phyloP scores from a whole-genome alignment of 2,113 vertebrate species.

The Salvelinus sp. region DNA sequence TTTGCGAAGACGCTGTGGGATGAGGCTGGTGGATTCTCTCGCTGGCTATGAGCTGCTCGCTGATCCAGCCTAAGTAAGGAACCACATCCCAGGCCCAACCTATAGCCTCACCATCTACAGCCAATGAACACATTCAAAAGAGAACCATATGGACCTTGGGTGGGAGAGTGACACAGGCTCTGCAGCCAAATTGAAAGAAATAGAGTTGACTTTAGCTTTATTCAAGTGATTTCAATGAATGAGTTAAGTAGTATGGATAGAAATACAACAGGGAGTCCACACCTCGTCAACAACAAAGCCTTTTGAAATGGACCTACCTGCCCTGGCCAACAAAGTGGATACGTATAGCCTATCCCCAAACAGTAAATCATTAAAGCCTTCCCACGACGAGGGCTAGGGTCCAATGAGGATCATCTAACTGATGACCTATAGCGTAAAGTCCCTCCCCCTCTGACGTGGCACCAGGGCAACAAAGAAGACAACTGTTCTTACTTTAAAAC shows the following conservation, averaged over 20 bases:
- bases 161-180: slow-evolving; percentile 77
- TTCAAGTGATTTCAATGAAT: neutral
- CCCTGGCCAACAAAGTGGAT: slow-evolving; percentile 10
- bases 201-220: neutral
- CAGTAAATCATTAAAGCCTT: neutral
- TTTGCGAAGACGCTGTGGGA: slow-evolving; percentile 34
- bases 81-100: slow-evolving; percentile 67
- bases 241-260: too few relatives aligned
- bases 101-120: slow-evolving; percentile 77
- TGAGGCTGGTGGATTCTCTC: slow-evolving; percentile 49
- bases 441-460: slow-evolving; percentile 32
- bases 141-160: slow-evolving; percentile 84
- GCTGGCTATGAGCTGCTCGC: slow-evolving; percentile 49
- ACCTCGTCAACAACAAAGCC: neutral
- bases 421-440: slow-evolving; percentile 40
- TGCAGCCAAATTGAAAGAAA: slow-evolving; percentile 60
- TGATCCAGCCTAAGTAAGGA: slow-evolving; percentile 58
- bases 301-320: slow-evolving; percentile 18
- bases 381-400: neutral
- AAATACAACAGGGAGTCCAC: neutral
- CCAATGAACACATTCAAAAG: slow-evolving; percentile 80
- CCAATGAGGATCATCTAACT: slow-evolving; percentile 38
- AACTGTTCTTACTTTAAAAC: slow-evolving; percentile 25
- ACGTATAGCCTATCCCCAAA: slow-evolving; percentile 21
- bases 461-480: slow-evolving; percentile 44